Percentiles rank a stretch among this genome's conserved stretches.
These are phyloP conservation scores for Parochlus steinenii DNA, from an alignment of 2,888 invertebrate species.

Conservation along the genomic window DNA sequence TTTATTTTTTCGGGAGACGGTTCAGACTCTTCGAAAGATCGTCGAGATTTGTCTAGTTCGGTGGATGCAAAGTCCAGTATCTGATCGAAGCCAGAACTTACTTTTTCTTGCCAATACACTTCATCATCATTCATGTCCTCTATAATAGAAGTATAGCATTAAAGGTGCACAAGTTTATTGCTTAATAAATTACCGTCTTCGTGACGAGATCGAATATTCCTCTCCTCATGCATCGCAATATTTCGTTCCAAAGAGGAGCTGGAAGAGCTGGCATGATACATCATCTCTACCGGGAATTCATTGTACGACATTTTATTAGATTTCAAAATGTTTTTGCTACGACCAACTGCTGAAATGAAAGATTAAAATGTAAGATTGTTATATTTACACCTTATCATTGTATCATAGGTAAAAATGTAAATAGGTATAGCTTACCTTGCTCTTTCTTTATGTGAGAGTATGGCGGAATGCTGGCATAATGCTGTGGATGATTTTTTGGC, in stretches of 20 bases:
- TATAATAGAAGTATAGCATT: background rate
- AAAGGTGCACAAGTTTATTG: slow-evolving; percentile 16
- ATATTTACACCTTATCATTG: too few species aligned
- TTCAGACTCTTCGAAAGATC: too few species aligned
- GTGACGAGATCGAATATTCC: slow-evolving; percentile 11
- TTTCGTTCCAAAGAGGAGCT: background rate
- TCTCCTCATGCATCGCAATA: background rate
- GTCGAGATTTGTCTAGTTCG: slow-evolving; percentile 69
- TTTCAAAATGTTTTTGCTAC: too few species aligned
- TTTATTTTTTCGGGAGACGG: too few species aligned
- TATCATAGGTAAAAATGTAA: too few species aligned
- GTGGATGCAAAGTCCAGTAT: slow-evolving; percentile 86
- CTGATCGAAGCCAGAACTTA: slow-evolving; percentile 85
- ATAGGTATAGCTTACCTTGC: slow-evolving; percentile 20
- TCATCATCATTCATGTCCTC: slow-evolving; percentile 46
- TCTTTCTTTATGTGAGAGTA: slow-evolving; percentile 25
- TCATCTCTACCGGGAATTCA: slow-evolving; percentile 10
- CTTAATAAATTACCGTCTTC: slow-evolving; percentile 29
- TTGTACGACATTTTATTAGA: slow-evolving; percentile 20
- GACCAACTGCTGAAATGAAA: slow-evolving; percentile 1
- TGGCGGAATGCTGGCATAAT: too few species aligned
- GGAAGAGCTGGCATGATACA: slow-evolving; percentile 3
- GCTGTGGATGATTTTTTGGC: slow-evolving; percentile 7
- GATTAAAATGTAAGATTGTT: background rate
- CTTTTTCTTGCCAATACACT: slow-evolving; percentile 84